phyloP scores from a whole-genome alignment of 2,888 invertebrate genomes.

The Tipula helvola region DNA sequence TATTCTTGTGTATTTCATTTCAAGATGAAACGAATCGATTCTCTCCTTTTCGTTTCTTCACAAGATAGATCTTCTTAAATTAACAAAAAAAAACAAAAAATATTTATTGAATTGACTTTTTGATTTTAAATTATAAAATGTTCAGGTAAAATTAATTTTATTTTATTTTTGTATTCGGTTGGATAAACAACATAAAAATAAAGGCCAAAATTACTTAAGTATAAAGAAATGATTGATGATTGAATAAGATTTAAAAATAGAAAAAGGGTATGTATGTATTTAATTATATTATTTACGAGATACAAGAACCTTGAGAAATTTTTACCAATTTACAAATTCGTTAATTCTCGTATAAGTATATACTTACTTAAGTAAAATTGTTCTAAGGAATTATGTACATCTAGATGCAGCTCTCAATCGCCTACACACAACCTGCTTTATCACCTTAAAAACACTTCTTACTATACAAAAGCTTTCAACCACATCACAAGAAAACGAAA shows the following conservation, averaged over 20 bases:
- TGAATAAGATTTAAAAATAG: not conserved
- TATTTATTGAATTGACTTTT: not conserved
- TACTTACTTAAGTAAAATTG: not conserved
- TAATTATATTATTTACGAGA: not conserved
- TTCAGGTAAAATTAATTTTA: slow-evolving; percentile 4
- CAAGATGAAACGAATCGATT: not conserved
- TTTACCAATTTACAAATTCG: not conserved
- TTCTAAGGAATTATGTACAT: not conserved
- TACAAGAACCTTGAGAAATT: not conserved
- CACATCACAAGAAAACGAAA: not conserved
- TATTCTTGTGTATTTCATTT: not conserved
- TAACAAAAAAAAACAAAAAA: not conserved
- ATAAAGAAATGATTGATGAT: not conserved
- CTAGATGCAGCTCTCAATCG: not conserved
- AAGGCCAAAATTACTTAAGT: not conserved
- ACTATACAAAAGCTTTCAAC: not conserved
- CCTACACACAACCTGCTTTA: not conserved
- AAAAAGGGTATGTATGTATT: not conserved
- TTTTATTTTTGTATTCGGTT: not conserved
- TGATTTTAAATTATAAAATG: not conserved
- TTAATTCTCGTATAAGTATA: not conserved
- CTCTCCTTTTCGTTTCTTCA: not conserved
- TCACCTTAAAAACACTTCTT: not conserved
- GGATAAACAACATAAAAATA: not conserved
- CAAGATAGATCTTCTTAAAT: not conserved